These are phyloP conservation scores for Palythoa caribaeorum DNA, from an alignment of 92 coral and sea anemone species.

Conservation along the genomic window DNA sequence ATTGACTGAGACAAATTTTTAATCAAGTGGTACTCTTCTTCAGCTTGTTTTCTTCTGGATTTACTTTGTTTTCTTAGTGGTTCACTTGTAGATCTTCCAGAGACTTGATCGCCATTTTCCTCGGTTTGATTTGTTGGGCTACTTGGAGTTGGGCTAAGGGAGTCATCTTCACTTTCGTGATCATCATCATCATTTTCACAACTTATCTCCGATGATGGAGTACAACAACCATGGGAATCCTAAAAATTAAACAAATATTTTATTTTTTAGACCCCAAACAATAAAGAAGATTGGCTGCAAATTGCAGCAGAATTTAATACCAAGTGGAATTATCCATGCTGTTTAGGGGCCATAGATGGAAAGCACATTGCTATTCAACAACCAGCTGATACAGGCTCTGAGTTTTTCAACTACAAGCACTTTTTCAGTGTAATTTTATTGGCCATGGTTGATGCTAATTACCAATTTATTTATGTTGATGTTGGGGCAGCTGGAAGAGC, in stretches of 20 bases:
- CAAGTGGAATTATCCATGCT: constrained; percentile 67
- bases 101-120: constrained; percentile 12
- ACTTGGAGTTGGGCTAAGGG: not conserved
- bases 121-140: constrained; percentile 20
- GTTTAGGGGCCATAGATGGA: constrained; percentile 69
- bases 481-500: constrained; percentile 79
- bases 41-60: not conserved
- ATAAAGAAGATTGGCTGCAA: constrained; percentile 40
- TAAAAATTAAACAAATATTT: not conserved
- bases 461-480: constrained; percentile 63
- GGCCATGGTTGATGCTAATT: constrained; percentile 63
- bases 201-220: not conserved
- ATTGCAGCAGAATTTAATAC: constrained; percentile 42
- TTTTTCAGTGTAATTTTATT: constrained; percentile 59
- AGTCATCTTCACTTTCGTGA: not conserved
- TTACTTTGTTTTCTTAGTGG: constrained; percentile 21
- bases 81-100: constrained; percentile 7
- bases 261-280: constrained; percentile 7
- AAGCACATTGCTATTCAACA: constrained; percentile 68
- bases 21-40: not conserved
- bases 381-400: constrained; percentile 63
- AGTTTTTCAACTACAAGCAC: constrained; percentile 69
- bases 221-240: not conserved
- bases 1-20: not conserved
- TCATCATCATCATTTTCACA: not conserved